phyloP scores from a whole-genome alignment of 1,140 invertebrate genomes.

The Drosophila funebris region DNA sequence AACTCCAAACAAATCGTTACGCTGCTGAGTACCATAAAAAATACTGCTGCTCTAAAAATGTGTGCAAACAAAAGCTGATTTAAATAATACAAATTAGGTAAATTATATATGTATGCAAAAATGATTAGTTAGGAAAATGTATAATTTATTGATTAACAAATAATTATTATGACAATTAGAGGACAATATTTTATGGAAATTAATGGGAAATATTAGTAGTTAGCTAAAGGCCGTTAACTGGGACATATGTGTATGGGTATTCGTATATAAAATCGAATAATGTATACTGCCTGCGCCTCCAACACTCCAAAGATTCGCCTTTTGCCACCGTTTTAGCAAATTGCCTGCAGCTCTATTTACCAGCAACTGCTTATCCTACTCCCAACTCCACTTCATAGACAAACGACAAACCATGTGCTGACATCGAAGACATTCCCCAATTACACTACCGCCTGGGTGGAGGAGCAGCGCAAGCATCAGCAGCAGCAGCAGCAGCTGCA shows the following conservation, averaged over 20 bases:
- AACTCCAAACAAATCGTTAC: not conserved
- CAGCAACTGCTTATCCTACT: not conserved
- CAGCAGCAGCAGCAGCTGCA: not conserved
- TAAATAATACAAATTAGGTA: too few species aligned
- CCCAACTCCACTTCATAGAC: constrained; percentile 13
- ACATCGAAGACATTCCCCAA: not conserved
- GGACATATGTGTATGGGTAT: too few species aligned
- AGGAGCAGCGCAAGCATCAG: constrained; percentile 12
- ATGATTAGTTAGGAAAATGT: too few species aligned
- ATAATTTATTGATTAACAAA: too few species aligned
- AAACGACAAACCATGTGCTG: not conserved
- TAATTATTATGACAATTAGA: not conserved
- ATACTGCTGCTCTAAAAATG: too few species aligned
- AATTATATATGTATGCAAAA: too few species aligned
- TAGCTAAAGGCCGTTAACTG: not conserved
- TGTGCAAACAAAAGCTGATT: too few species aligned
- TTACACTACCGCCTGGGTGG: constrained; percentile 9
- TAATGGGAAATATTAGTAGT: not conserved
- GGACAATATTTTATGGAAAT: not conserved
- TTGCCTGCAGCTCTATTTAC: too few species aligned
- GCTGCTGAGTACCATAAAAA: too few species aligned
- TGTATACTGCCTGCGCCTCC: not conserved
- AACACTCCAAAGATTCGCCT: not conserved
- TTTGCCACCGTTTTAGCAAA: not conserved
- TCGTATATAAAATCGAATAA: not conserved